These are phyloP conservation scores for Agrotis clavis DNA, from an alignment of 2,888 invertebrate species.

Conservation along the genomic window DNA sequence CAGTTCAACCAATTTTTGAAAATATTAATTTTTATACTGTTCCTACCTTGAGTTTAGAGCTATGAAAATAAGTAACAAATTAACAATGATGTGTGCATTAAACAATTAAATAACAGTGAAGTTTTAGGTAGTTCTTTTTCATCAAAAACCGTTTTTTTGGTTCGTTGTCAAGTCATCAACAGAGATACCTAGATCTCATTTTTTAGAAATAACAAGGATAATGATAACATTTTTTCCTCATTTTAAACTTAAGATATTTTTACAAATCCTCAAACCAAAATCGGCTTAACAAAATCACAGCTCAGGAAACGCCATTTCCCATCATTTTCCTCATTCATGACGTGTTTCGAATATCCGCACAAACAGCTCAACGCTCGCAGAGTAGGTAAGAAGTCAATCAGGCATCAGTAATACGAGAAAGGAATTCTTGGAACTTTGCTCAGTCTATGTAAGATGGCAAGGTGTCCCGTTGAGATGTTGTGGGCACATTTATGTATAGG, in stretches of 20 bases:
- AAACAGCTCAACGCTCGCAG: neutral
- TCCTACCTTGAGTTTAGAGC: too few species aligned
- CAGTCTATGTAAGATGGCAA: conserved; percentile 43
- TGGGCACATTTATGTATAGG: neutral
- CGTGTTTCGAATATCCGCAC: conserved; percentile 22
- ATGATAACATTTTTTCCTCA: too few species aligned
- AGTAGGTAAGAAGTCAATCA: conserved; percentile 50
- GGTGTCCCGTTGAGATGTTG: conserved; percentile 41
- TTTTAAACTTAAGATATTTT: neutral
- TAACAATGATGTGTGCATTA: too few species aligned
- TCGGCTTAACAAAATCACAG: neutral
- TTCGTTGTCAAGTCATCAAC: too few species aligned
- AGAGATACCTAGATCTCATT: too few species aligned
- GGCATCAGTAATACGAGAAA: conserved; percentile 21
- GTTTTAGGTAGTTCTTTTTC: too few species aligned
- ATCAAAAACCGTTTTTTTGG: too few species aligned
- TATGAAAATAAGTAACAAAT: too few species aligned
- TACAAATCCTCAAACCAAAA: neutral
- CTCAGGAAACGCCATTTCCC: conserved; percentile 10
- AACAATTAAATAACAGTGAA: too few species aligned
- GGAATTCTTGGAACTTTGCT: conserved; percentile 49
- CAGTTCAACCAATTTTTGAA: too few species aligned
- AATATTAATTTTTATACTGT: too few species aligned
- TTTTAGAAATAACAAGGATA: too few species aligned
- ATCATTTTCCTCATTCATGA: conserved; percentile 22